These are phyloP conservation scores for Scolopax mira DNA, from an alignment of 2,113 vertebrate species.

Conservation along the genomic window DNA sequence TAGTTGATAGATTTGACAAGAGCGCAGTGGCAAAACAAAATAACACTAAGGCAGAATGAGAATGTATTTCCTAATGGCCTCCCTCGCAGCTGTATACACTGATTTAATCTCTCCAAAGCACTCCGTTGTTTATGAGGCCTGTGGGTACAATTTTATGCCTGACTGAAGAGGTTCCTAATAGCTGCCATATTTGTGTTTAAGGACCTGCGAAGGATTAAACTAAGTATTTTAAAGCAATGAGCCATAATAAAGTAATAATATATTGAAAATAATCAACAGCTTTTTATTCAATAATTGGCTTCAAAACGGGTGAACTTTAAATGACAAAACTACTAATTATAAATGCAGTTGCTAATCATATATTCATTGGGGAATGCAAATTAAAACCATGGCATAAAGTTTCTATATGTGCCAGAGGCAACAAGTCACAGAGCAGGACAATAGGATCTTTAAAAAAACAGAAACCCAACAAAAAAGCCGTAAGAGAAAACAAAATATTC, in stretches of 20 bases:
- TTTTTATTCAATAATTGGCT: constrained; percentile 78
- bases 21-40: constrained; percentile 66
- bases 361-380: constrained; percentile 38
- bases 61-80: constrained; percentile 79
- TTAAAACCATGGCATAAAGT: not conserved
- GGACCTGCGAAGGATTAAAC: constrained; percentile 80
- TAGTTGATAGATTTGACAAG: constrained; percentile 66
- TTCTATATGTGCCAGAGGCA: not conserved
- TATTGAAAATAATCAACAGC: constrained; percentile 80
- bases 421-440: not conserved
- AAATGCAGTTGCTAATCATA: constrained; percentile 42
- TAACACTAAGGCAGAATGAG: constrained; percentile 72
- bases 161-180: constrained; percentile 87
- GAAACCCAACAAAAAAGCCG: not conserved
- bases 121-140: constrained; percentile 85
- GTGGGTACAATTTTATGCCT: constrained; percentile 87
- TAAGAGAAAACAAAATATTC: not conserved
- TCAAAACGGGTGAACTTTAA: constrained; percentile 71
- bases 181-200: constrained; percentile 86
- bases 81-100: constrained; percentile 80
- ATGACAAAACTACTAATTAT: constrained; percentile 77
- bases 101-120: constrained; percentile 86
- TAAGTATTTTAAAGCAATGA: constrained; percentile 83
- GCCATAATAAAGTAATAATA: constrained; percentile 82
- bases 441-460: not conserved